Base-by-base conservation (phyloP, 2,888 invertebrate species). In the Microplitis manilae region DNA sequence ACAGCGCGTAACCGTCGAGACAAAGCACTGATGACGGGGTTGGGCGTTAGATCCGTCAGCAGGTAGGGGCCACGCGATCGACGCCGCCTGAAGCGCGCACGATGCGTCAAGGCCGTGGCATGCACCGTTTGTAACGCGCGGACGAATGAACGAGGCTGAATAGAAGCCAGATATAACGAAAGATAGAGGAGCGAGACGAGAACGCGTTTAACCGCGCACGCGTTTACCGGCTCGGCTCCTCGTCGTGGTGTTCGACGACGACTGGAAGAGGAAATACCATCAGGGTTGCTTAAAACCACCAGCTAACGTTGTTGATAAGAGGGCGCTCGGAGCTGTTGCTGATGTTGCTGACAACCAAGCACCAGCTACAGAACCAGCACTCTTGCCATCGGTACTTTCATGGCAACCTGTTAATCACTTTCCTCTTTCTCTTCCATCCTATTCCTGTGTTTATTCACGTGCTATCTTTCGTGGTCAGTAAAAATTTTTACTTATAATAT, bases 381-480 rank as follows among this genome's bases (percentile, higher is more conserved):
- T 9, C 30, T 15, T n/a, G 69, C 50, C 65, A 9, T 40, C 73
- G 68, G 59, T 65, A 79, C 77, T 80, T 13, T 50, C 50, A 50
- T 50, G 79, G 79, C 81, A 81, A 81, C 81, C 81, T 81, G 81
- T 81, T 81, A 81, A 81, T 81, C 81, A 79, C 78, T 61, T 38
- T 68, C 68, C 71, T 50, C 59, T 69, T 59, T 30, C 59, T 1
- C 13, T 59, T 59, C n/a, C n/a, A 13, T 59, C 9, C 59, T 59
- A 6, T 59, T 59, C n/a, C 0, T 13, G 5, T 20, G 62, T 7
- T 15, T 15, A 15, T 62, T 62, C 20, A 30, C 30, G 20, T 65
- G 9, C 30, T 65, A 20, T 30, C 5, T 6, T 9, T 7, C 13
- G 5, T 20, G 7, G 20, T 65, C 4, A 30, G 13, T 8, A 8